Evolutionary conservation across 2,113 vertebrate species (phyloP), one percentile per base, ranked within the genome.

Genomic region (Zingel zingel): DNA sequence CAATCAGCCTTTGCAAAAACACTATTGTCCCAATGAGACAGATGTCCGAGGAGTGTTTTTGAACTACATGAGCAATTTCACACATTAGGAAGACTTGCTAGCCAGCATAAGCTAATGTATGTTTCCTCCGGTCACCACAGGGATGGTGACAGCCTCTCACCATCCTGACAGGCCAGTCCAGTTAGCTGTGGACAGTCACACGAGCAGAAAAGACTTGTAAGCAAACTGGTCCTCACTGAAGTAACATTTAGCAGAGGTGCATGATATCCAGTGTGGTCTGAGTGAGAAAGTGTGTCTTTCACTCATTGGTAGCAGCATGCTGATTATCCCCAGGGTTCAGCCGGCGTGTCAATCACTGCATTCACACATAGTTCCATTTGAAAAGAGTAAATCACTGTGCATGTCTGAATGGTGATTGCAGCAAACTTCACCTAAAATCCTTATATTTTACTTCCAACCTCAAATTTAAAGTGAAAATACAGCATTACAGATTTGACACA

Each of bases 51-150:
- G 25, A 54, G 81, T 69, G 81, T 81, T 92, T 91, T 93, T 92
- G 86, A 90, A 77, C 83, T 82, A 82, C 84, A 88, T 69, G 91
- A 92, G 91, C 88, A 90, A 92, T 94, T 93, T 94, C 94, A 93
- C 94, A 93, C 91, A 92, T 86, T 86, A 89, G 87, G 65, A 90
- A 80, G 83, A 93, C 87, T 85, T 70, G 87, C 90, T 92, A 54
- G 86, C 69, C 88, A 50, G 84, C 90, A 90, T 76, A 71, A 93
- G 93, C 88, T 92, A 94, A 92, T 93, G 91, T 87, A 88, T 82
- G 91, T 92, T 63, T 62, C 77, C 82, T 78, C 71, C 56, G 73
- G 88, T 81, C 88, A 15, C 83, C 86, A 84, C 75, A 67, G 87
- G 79, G 88, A 89, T 80, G 88, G 84, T 61, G 90, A 92, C 89